Evolutionary conservation across 2,113 vertebrate species (phyloP), one percentile per base, ranked within the genome.

Genomic region (Formicarius rufipectus): DNA sequence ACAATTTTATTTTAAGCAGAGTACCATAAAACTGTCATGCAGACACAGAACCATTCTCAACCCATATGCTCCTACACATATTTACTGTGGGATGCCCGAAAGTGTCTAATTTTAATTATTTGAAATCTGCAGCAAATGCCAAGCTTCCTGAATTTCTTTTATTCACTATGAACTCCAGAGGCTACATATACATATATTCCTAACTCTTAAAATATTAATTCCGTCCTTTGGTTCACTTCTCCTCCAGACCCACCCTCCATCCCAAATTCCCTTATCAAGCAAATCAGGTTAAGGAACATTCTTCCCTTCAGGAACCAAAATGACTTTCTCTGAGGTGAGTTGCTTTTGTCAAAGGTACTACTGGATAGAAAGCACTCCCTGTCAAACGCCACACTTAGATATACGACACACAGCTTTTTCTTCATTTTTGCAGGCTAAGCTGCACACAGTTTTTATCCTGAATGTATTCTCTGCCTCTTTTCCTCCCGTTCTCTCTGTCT

Each of bases 401-500:
- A 74, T 22, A 33, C 24, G 22, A 49, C 12, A 56, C 31, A 62
- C 0, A 1, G 10, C 22, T 77, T 63, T 45, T 74, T 37, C 40
- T 80, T 81, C 20, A n/a, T 33, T 68, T 81, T 39, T 52, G n/a
- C 84, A 91, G 28, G 59, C 50, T 52, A 39, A 91, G 39, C 30
- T 30, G 77, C 1, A 17, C 25, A 44, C 1, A 0, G 42, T 62
- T 71, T 87, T 69, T 69, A 66, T 44, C 7, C 42, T 52, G 28
- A 60, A 50, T 8, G 22, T 35, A 44, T 72, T 91, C 59, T 87
- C 55, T 89, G 73, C 35, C n/a, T 71, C 84, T 91, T 78, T 96
- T 94, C 77, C 81, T 94, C 73, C 81, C 45, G 91, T 89, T 95
- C 77, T 87, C 31, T 86, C 76, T 72, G 80, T 75, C 58, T 80